Evolutionary conservation across 2,113 vertebrate species (phyloP), one percentile per base, ranked within the genome.

Genomic region (Zootoca vivipara): DNA sequence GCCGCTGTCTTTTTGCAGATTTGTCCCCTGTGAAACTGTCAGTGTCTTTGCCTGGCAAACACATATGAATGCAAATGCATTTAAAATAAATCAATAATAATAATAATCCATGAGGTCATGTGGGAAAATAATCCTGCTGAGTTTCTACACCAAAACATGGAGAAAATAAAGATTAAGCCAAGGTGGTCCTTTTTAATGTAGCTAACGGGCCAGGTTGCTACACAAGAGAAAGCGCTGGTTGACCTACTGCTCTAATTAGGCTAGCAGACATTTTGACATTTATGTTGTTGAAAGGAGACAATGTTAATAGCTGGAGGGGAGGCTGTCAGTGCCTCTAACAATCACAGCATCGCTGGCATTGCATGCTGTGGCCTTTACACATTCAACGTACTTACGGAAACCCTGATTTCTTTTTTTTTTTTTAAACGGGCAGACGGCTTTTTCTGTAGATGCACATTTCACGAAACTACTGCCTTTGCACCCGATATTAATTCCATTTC

Each of bases 171-270:
- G 74, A 88, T 86, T 86, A 93, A 92, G 73, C 91, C 93, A 95
- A 93, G 78, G 40, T 52, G 33, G 22, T 89, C 1, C 89, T 91
- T 92, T 91, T 88, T 89, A 87, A 91, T 78, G 40, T 20, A 58
- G 78, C 78, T 90, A 93, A 91, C 86, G 65, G 93, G 85, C 85
- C 2, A 62, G 87, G 89, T 89, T 92, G 56, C 80, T 95, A 52
- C 74, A 82, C 89, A 91, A 77, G 16, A 94, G 89, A 95, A 93
- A 95, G 93, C 5, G 46, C 81, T 91, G 93, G 94, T 90, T 97
- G 96, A 96, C 95, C 95, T 93, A 96, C 91, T 96, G 92, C 93
- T 96, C 94, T 95, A 94, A 96, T 96, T 96, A 96, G 93, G 92
- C 82, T 85, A 77, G 91, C 62, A 94, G 91, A 73, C 92, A 95